A percentile compares a stretch with the other conserved stretches of the same genome.
These are phyloP conservation scores for Amphilophus citrinellus DNA, from an alignment of 2,113 vertebrate species.

Conservation along the genomic window DNA sequence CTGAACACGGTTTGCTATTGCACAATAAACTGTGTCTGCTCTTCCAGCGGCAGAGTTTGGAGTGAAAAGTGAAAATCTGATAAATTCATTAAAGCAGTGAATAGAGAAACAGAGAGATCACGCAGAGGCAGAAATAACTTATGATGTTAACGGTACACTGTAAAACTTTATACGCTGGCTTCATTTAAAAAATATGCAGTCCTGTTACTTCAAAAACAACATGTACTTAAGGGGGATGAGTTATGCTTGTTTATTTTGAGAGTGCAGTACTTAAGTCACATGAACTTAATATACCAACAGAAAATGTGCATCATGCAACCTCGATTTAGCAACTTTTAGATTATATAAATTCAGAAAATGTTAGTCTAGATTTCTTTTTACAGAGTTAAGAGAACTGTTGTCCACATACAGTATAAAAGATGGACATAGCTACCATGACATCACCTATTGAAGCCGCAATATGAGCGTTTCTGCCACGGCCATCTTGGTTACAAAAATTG, in stretches of 20 bases:
- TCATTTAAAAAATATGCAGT: neutral
- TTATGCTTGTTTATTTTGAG: neutral
- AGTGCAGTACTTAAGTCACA: neutral
- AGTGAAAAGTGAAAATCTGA: neutral
- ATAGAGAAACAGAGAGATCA: neutral
- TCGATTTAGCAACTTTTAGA: fast-evolving
- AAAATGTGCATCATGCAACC: neutral
- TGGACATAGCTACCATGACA: fast-evolving
- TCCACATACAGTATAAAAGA: fast-evolving
- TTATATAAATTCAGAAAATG: neutral
- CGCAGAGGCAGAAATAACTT: neutral
- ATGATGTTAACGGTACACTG: neutral
- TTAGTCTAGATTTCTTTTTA: neutral
- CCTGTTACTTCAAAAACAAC: neutral
- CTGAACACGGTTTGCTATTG: neutral
- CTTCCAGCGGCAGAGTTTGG: neutral
- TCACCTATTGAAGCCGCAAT: neutral
- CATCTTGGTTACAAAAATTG: neutral
- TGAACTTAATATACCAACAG: neutral
- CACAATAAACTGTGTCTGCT: neutral
- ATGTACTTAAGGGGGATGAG: too few relatives aligned
- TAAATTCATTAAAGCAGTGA: neutral
- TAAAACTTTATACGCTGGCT: neutral
- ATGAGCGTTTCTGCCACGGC: neutral
- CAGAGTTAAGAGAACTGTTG: neutral